Evolutionary conservation across 2,888 invertebrate species (phyloP).

Genomic region (Leuctra nigra): DNA sequence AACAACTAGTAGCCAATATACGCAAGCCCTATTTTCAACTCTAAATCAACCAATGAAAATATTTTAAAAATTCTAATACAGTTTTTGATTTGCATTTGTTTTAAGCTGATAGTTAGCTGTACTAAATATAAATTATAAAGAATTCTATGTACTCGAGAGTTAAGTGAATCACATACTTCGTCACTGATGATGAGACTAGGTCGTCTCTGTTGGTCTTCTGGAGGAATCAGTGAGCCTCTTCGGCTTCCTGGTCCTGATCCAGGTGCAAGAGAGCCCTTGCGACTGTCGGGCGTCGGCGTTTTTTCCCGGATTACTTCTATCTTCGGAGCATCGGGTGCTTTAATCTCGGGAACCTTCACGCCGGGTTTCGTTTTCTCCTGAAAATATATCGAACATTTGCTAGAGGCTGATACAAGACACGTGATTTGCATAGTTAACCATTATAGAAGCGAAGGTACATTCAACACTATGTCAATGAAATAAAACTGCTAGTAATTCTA

Average conservation of each 20-base stretch:
- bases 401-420: too few relatives aligned
- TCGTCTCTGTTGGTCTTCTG: conserved; percentile 74
- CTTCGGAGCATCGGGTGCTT: conserved; percentile 68
- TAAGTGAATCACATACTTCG: conserved; percentile 65
- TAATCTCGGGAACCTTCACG: conserved; percentile 36
- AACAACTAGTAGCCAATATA: too few relatives aligned
- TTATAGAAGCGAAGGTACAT: conserved; percentile 20
- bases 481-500: neutral
- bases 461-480: conserved; percentile 25
- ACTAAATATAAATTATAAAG: too few relatives aligned
- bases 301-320: conserved; percentile 82
- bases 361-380: conserved; percentile 26
- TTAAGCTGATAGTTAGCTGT: too few relatives aligned
- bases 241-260: conserved; percentile 56
- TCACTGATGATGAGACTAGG: conserved; percentile 90
- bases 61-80: too few relatives aligned
- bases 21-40: neutral
- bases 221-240: conserved; percentile 83
- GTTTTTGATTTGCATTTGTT: too few relatives aligned
- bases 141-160: neutral
- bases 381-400: too few relatives aligned
- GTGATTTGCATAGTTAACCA: too few relatives aligned
- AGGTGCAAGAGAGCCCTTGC: conserved; percentile 70
- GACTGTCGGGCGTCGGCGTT: conserved; percentile 52
- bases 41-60: neutral